phyloP scores from a whole-genome alignment of 2,888 invertebrate species.

The Tupiocoris notatus region DNA sequence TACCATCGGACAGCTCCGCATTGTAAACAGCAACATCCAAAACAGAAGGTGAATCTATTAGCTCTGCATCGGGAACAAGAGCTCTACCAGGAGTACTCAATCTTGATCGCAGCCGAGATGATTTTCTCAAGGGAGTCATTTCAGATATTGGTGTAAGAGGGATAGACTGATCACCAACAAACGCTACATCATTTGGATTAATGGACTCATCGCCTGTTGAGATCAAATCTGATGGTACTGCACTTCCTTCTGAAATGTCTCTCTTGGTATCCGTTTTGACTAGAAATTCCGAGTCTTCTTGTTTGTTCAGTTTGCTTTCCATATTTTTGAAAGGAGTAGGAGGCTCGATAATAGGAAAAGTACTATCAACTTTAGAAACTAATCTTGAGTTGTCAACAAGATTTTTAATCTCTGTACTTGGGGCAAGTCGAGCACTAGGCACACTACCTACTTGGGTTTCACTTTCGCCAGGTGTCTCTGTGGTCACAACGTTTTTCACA shows the following conservation, averaged over 20 bases:
- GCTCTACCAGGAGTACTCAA: conserved; percentile 26
- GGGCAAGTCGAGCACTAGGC: too few relatives aligned
- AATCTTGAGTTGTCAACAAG: too few relatives aligned
- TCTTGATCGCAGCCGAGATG: not conserved
- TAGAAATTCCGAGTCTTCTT: not conserved
- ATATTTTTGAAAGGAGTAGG: conserved; percentile 22
- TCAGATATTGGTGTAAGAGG: not conserved
- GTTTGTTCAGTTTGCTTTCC: not conserved
- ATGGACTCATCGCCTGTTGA: not conserved
- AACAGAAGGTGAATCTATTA: conserved; percentile 15
- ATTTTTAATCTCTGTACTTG: too few relatives aligned
- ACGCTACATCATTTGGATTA: conserved; percentile 20
- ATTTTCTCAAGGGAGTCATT: conserved; percentile 11
- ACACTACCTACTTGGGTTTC: too few relatives aligned
- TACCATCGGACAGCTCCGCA: not conserved
- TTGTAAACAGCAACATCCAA: conserved; percentile 21
- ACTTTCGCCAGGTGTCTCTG: too few relatives aligned
- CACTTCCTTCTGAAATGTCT: not conserved
- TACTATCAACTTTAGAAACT: too few relatives aligned
- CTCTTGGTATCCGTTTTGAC: not conserved
- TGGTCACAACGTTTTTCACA: too few relatives aligned
- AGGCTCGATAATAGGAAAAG: conserved; percentile 10
- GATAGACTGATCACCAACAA: not conserved
- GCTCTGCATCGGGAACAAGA: conserved; percentile 17
- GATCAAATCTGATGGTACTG: not conserved